Evolutionary conservation across 2,888 invertebrate species (phyloP).

Genomic region (Magallana nippona): DNA sequence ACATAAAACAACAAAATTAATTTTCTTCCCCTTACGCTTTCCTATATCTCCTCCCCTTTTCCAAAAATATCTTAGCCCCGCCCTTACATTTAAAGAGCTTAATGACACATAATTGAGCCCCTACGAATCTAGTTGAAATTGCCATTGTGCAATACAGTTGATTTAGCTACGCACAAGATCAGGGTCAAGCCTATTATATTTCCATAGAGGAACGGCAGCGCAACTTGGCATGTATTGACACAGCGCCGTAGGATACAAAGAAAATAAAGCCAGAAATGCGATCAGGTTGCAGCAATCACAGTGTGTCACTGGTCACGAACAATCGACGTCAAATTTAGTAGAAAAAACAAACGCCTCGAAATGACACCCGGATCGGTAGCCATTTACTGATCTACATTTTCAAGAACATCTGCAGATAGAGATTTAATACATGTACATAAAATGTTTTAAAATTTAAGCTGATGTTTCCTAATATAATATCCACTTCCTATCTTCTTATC

Average conservation of each 20-base stretch:
- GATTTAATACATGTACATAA: neutral
- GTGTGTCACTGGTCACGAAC: conserved; percentile 30
- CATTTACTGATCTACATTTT: conserved; percentile 35
- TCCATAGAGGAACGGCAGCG: conserved; percentile 40
- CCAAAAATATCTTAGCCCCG: conserved; percentile 15
- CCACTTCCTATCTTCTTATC: too few species aligned
- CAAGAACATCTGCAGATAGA: conserved; percentile 17
- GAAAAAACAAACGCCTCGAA: conserved; percentile 39
- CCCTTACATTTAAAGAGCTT: conserved; percentile 23
- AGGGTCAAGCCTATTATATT: conserved; percentile 42
- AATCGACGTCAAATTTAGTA: conserved; percentile 37
- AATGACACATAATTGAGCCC: conserved; percentile 33
- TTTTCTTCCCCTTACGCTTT: conserved; percentile 5
- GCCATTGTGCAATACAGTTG: conserved; percentile 28
- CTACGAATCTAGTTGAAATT: conserved; percentile 31
- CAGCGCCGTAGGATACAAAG: conserved; percentile 27
- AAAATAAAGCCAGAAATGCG: conserved; percentile 37
- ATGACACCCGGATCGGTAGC: conserved; percentile 34
- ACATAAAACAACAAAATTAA: conserved; percentile 19
- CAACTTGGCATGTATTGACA: conserved; percentile 43
- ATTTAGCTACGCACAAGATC: conserved; percentile 36
- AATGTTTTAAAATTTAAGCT: neutral
- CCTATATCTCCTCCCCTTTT: neutral
- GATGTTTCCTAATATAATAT: too few species aligned
- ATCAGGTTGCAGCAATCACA: conserved; percentile 37